These are phyloP conservation scores for Tridacna crocea DNA, from an alignment of 2,888 invertebrate genomes.

Conservation along the genomic window DNA sequence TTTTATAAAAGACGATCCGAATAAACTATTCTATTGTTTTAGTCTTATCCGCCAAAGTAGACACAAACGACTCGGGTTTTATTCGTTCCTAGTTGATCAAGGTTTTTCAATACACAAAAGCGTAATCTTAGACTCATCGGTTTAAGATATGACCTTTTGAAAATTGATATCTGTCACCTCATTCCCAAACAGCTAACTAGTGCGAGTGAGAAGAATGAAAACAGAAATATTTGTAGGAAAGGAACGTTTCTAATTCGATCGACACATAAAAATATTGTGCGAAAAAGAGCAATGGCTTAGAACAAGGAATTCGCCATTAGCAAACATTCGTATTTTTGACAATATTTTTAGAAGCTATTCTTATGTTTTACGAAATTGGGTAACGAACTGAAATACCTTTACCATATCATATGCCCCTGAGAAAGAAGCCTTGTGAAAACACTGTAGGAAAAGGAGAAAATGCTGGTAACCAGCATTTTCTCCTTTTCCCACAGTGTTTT, in stretches of 20 bases:
- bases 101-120: slow-evolving; percentile 17
- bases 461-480: not conserved
- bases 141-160: slow-evolving; percentile 8
- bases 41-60: not conserved
- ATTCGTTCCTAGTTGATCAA: not conserved
- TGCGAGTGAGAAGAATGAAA: too few species aligned
- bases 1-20: not conserved
- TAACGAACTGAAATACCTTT: not conserved
- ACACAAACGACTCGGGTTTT: not conserved
- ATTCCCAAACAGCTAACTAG: not conserved
- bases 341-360: too few species aligned
- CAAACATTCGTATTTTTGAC: too few species aligned
- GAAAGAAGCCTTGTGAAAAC: too few species aligned
- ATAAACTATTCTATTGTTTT: not conserved
- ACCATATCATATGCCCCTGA: not conserved
- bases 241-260: too few species aligned
- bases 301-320: too few species aligned
- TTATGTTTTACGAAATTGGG: too few species aligned
- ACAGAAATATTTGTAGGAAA: too few species aligned
- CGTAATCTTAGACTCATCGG: slow-evolving; percentile 6
- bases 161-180: not conserved
- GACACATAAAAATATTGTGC: too few species aligned
- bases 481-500: not conserved
- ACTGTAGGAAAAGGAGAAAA: not conserved
- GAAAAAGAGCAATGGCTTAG: too few species aligned